Base-by-base conservation (phyloP, 2,113 vertebrate species). In the Eclectus roratus region DNA sequence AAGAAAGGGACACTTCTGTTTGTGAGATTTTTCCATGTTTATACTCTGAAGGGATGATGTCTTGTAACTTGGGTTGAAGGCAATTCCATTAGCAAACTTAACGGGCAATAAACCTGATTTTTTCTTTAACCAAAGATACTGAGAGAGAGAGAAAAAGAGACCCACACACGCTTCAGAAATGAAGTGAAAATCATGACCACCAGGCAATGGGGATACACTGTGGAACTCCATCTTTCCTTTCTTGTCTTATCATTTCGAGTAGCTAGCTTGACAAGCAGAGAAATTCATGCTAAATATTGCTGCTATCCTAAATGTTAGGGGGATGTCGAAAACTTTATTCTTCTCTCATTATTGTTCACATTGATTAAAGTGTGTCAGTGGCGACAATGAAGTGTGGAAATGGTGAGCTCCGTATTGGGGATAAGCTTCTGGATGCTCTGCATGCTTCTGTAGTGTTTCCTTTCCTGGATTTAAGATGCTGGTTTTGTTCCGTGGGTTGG, bases 41-140 rank as follows among this genome's bases (percentile, higher is more conserved):
- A 15, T 37, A 53, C 17, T 73, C 92, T 66, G 71, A 80, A 70
- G 47, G 20, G 31, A 80, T 82, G 83, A 72, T 86, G n/a, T 91
- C 78, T 92, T 83, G 27, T 27, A 83, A 66, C 71, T 78, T 88
- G 91, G 39, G 76, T 93, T 73, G 83, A 96, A 94, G 66, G 92
- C 89, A 95, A 70, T 74, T 72, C 73, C 89, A 77, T 96, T 80
- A 93, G 86, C 91, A 92, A 96, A 93, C 66, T 39, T 84, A 88
- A 97, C 93, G 80, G 81, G 83, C 37, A 70, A 84, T 89, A 71
- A 94, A 86, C 24, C 20, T 66, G 76, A 1, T 71, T 90, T 89
- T 93, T 95, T 71, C 77, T 95, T 91, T 95, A 97, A 96, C 97
- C 97, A 98, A 98, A 98, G 97, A 98, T 76, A 66, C 47, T 35